A percentile compares a stretch with the other conserved stretches of the same genome.
Evolutionary conservation across 2,797 vertebrate species (phyloP).

Genomic region (Molossus molossus): DNA sequence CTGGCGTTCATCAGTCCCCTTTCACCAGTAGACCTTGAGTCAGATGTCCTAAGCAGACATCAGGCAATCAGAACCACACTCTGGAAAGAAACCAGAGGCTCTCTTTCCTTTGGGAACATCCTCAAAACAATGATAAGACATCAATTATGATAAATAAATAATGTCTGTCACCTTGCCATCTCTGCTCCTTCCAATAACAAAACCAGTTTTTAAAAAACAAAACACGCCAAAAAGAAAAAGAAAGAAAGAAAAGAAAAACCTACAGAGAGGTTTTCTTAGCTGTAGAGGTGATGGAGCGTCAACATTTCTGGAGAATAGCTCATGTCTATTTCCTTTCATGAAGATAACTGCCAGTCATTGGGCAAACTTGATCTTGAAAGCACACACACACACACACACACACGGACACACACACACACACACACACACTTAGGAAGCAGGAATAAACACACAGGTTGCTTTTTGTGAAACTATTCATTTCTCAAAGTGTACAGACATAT

Average conservation of each 20-base stretch:
- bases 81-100: slow-evolving; percentile 19
- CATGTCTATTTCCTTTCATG: not conserved
- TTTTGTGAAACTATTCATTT: slow-evolving; percentile 43
- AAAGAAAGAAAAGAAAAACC: not conserved
- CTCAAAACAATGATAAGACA: slow-evolving; percentile 65
- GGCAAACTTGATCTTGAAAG: slow-evolving; percentile 73
- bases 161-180: not conserved
- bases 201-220: not conserved
- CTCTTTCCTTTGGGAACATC: slow-evolving; percentile 24
- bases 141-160: slow-evolving; percentile 21
- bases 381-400: not conserved
- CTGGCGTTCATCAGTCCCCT: not conserved
- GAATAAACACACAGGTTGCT: not conserved
- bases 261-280: not conserved
- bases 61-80: not conserved
- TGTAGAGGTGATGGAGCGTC: slow-evolving; percentile 10
- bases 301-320: slow-evolving; percentile 7
- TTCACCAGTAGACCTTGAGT: slow-evolving; percentile 28
- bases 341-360: slow-evolving; percentile 74
- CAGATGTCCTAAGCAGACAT: not conserved
- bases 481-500: not conserved
- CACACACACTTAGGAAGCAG: slow-evolving; percentile 28
- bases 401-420: not conserved
- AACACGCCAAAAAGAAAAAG: not conserved
- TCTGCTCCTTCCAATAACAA: slow-evolving; percentile 20